phyloP scores from a whole-genome alignment of 2,113 vertebrate species.

The Elephas maximus region DNA sequence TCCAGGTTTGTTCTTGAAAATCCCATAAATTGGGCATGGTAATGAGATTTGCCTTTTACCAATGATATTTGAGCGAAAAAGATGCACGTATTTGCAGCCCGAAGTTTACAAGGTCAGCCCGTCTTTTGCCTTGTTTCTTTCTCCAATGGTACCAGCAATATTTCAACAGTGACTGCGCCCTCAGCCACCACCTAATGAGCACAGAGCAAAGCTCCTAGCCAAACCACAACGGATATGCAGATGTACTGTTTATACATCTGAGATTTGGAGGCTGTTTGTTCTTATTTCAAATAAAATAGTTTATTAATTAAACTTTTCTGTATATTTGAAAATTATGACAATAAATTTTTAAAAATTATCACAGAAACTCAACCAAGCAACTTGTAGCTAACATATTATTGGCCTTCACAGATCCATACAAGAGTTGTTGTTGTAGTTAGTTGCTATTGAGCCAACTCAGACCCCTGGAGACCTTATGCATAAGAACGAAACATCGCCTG shows the following conservation, averaged over 20 bases:
- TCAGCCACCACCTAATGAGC: background rate
- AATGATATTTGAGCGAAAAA: background rate
- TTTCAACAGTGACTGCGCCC: background rate
- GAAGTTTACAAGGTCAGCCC: background rate
- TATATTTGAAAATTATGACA: background rate
- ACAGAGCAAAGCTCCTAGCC: background rate
- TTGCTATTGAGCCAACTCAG: too few relatives aligned
- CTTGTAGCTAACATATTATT: background rate
- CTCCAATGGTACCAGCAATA: background rate
- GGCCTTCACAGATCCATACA: background rate
- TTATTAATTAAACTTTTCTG: background rate
- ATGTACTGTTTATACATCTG: background rate
- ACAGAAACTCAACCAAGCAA: background rate
- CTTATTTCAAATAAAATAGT: background rate
- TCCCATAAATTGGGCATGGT: background rate
- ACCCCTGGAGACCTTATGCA: too few relatives aligned
- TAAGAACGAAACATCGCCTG: too few relatives aligned
- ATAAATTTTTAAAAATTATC: background rate
- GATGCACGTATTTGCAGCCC: background rate
- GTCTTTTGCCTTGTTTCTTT: background rate
- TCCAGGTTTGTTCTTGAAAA: background rate
- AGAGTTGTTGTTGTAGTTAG: too few relatives aligned
- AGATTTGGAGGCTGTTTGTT: background rate
- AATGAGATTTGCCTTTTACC: background rate
- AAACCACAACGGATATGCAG: background rate